Conservation (phyloP, 2,888 invertebrate species). For the Morinoia aosen region DNA sequence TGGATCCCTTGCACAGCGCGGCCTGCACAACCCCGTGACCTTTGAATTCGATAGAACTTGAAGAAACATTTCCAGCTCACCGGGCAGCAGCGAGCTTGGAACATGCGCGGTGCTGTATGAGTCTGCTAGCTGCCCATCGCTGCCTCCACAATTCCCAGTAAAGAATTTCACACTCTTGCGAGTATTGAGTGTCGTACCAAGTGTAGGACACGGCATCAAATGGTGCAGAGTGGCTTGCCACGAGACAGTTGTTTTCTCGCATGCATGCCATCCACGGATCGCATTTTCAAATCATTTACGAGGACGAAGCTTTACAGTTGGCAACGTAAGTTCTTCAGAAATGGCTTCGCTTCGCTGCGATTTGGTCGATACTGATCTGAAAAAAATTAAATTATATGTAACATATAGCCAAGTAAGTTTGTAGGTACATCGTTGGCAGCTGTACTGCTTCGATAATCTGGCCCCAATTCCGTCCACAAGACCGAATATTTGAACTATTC, state of each 20-base stretch:
- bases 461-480: too few relatives aligned
- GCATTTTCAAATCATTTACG: too few relatives aligned
- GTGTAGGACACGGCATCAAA: not conserved
- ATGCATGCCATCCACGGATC: not conserved
- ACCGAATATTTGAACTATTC: too few relatives aligned
- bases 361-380: too few relatives aligned
- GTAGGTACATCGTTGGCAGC: too few relatives aligned
- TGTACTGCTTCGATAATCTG: too few relatives aligned
- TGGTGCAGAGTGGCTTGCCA: not conserved
- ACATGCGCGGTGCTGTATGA: not conserved
- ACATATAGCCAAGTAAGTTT: too few relatives aligned
- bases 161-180: not conserved
- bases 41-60: not conserved
- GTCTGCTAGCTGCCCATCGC: not conserved
- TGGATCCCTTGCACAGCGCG: not conserved
- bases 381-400: too few relatives aligned
- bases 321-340: too few relatives aligned
- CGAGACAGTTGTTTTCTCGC: not conserved
- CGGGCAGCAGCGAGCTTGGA: not conserved
- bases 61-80: not conserved
- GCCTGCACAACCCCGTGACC: constrained; percentile 2
- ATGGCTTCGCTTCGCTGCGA: too few relatives aligned
- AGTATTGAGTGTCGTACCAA: not conserved
- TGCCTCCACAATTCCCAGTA: not conserved
- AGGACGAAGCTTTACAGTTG: too few relatives aligned